Base-by-base conservation (phyloP, 2,888 invertebrate genomes). In the Phengaris alcon region DNA sequence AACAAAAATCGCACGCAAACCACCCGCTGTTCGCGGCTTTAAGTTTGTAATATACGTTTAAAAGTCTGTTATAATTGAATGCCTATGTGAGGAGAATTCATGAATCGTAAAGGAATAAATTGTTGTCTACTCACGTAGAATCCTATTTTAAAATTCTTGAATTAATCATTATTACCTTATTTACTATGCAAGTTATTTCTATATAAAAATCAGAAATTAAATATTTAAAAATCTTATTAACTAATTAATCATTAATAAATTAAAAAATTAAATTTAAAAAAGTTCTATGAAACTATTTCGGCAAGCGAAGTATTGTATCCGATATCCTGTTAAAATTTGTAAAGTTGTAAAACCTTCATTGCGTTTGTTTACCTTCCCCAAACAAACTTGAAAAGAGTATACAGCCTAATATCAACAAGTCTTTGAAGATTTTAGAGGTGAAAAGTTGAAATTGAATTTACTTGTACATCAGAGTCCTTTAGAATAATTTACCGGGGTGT, bases 401-500 rank as follows among this genome's bases (percentile, higher is more conserved):
- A 72, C 72, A 72, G 72, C 52, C 44, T 64, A 77, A 72, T 72
- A 72, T 72, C 72, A 72, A 72, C 72, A 72, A 72, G 72, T 72
- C 59, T 72, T 59, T 51, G 59, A 48, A 64, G 35, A 59, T 72
- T 72, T 57, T 52, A 57, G 15, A 57, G 59, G 51, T 72, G 82
- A 84, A 81, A 89, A 90, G 87, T 91, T 89, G 80, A 86, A 86
- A 90, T 91, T 91, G 90, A 92, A 91, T 91, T 91, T 90, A 87
- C 88, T 89, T 88, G 90, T 86, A 86, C 90, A 89, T 81, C 90
- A 91, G 92, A 91, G 92, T 92, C 93, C 92, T 84, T 82, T 91
- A 91, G 91, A 90, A 91, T 92, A 90, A 91, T 91, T 90, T 88
- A 90, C 85, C 84, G 81, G 85, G 83, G 88, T 64, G 86, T 84